These are phyloP conservation scores for Macaria liturata DNA, from an alignment of 2,888 invertebrate species.

Conservation along the genomic window DNA sequence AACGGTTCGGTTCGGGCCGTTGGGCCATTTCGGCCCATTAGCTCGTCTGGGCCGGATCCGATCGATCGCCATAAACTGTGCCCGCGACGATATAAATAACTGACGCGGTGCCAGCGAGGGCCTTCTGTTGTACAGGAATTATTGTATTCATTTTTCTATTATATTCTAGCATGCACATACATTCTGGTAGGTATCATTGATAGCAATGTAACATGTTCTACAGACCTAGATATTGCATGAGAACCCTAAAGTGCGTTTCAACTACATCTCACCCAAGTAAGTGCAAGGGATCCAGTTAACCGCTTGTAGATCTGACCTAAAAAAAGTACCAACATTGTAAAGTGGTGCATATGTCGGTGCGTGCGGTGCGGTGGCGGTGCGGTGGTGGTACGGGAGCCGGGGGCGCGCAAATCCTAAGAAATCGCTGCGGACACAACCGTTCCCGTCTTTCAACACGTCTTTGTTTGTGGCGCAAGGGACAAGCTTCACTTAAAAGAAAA, in stretches of 20 bases:
- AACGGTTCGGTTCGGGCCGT: conserved; percentile 31
- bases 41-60: conserved; percentile 54
- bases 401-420: conserved; percentile 71
- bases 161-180: too few species aligned
- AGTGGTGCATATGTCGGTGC: conserved; percentile 52
- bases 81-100: conserved; percentile 49
- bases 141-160: too few species aligned
- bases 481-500: neutral
- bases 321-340: conserved; percentile 18
- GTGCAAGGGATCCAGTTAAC: too few species aligned
- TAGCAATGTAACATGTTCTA: too few species aligned
- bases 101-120: conserved; percentile 6
- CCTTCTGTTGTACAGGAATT: too few species aligned
- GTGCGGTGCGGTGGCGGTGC: conserved; percentile 47
- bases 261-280: too few species aligned
- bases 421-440: conserved; percentile 64
- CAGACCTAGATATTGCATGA: too few species aligned
- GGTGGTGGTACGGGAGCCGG: too few species aligned
- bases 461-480: conserved; percentile 33
- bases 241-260: too few species aligned
- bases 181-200: too few species aligned
- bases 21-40: conserved; percentile 58
- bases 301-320: neutral
- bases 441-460: conserved; percentile 70
- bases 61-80: conserved; percentile 72